A percentile compares a stretch with the other conserved stretches of the same genome.
Evolutionary conservation across 2,113 vertebrate genomes (phyloP).

Genomic region (Mobula birostris): DNA sequence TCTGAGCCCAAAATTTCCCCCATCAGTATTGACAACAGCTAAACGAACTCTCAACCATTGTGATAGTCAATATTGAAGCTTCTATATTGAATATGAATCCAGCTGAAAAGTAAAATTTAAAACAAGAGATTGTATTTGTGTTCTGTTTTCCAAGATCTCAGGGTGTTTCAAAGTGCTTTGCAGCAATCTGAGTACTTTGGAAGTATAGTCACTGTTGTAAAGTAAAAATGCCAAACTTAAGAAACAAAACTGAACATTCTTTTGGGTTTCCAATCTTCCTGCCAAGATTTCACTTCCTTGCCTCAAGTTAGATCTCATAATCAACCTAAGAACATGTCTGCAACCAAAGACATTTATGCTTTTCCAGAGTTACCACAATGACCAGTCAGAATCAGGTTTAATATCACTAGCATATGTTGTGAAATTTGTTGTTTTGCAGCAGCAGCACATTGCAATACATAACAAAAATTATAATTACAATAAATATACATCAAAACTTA

Average conservation of each 20-base stretch:
- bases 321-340: neutral
- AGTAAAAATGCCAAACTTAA: neutral
- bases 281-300: neutral
- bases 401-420: too few relatives aligned
- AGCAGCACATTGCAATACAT: too few relatives aligned
- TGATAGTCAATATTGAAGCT: neutral
- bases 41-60: neutral
- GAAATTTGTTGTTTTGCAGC: too few relatives aligned
- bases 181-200: neutral
- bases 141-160: neutral
- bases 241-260: slow-evolving; percentile 1
- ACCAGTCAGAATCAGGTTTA: neutral
- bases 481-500: too few relatives aligned
- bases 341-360: neutral
- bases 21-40: neutral
- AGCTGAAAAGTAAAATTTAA: neutral
- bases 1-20: neutral
- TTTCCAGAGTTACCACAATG: neutral
- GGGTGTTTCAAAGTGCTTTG: neutral
- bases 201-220: neutral
- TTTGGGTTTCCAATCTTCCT: neutral
- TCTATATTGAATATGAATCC: neutral
- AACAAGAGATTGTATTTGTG: neutral
- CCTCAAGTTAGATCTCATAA: neutral
- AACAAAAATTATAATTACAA: too few relatives aligned